Evolutionary conservation across 2,888 invertebrate genomes (phyloP).

Genomic region (Frankliniella fusca): DNA sequence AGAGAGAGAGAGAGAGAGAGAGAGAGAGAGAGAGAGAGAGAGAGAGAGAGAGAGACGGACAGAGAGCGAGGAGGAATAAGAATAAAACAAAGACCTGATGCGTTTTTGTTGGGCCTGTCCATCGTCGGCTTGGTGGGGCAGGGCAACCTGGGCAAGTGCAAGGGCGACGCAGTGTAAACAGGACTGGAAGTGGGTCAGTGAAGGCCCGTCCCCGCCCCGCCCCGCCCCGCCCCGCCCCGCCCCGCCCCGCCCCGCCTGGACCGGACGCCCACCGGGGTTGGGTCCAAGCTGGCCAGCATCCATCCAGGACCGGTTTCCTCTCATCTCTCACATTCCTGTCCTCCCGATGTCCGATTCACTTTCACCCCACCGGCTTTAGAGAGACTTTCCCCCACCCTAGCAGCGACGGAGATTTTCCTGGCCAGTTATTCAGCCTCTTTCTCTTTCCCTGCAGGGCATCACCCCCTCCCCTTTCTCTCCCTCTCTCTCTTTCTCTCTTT

Average conservation of each 20-base stretch:
- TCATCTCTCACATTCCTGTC: conserved; percentile 21
- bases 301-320: conserved; percentile 21
- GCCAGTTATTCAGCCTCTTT: not conserved
- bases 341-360: conserved; percentile 23
- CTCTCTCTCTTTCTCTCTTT: no score
- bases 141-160: not conserved
- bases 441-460: not conserved
- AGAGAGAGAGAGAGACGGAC: not conserved
- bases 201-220: no score
- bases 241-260: not conserved
- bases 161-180: not conserved
- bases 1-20: not conserved
- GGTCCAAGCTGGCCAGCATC: not conserved
- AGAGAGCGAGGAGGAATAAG: not conserved
- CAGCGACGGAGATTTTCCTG: no score
- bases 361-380: not conserved
- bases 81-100: not conserved
- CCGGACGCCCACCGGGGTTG: not conserved
- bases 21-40: not conserved
- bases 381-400: not conserved
- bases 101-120: not conserved
- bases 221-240: not conserved
- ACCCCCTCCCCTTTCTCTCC: no score
- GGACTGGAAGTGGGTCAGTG: conserved; percentile 18
- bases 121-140: no score